phyloP scores from a whole-genome alignment of 2,888 invertebrate species.

The Xanthia togata region DNA sequence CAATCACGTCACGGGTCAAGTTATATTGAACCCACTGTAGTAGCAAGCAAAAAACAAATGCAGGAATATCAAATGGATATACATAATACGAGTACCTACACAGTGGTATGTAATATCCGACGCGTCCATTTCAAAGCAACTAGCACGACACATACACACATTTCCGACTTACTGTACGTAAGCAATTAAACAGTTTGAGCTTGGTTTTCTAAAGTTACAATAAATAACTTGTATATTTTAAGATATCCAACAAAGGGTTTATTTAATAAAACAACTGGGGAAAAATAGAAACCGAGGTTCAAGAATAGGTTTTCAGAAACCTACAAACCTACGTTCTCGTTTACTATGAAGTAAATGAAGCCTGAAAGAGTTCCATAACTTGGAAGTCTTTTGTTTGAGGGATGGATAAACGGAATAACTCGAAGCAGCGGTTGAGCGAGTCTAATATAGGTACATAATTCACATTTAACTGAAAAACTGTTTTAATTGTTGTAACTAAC shows the following conservation, averaged over 20 bases:
- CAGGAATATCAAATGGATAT: too few species aligned
- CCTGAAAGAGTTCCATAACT: not conserved
- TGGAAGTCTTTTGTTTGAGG: not conserved
- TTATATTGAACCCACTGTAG: too few species aligned
- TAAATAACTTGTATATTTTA: too few species aligned
- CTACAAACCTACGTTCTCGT: not conserved
- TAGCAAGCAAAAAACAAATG: not conserved
- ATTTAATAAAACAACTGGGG: not conserved
- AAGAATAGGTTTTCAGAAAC: not conserved
- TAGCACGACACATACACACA: not conserved
- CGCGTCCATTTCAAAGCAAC: not conserved
- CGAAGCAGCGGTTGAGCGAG: not conserved
- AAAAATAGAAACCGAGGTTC: not conserved
- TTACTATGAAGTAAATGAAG: not conserved
- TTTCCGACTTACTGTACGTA: not conserved
- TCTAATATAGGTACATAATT: not conserved
- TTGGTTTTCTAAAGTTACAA: too few species aligned
- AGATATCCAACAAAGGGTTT: not conserved
- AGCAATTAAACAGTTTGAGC: not conserved
- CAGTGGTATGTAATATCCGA: not conserved
- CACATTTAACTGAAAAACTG: not conserved
- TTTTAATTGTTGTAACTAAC: not conserved
- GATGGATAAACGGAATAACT: not conserved
- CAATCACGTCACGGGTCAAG: too few species aligned
- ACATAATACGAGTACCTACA: not conserved